A percentile compares a stretch with the other conserved stretches of the same genome.
Evolutionary conservation across 2,113 vertebrate species (phyloP).

Genomic region (Carlito syrichta): DNA sequence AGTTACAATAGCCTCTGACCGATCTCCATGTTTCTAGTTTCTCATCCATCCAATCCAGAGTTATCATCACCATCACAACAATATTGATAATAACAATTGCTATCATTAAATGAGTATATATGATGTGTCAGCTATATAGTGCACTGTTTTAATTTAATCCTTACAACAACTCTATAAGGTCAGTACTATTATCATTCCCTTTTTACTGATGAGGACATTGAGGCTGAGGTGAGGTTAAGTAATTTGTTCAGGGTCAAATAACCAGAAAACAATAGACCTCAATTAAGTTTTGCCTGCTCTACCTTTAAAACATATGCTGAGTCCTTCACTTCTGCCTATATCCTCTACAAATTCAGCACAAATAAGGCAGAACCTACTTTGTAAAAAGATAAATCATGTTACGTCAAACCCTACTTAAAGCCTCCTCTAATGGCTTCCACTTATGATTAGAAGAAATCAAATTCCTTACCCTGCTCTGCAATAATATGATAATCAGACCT

Average conservation of each 20-base stretch:
- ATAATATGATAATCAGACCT: background rate
- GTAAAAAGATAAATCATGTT: background rate
- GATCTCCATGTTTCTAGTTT: background rate
- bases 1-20: background rate
- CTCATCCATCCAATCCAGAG: background rate
- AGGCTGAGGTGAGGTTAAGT: background rate
- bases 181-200: background rate
- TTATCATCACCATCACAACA: background rate
- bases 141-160: background rate
- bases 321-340: background rate
- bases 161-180: background rate
- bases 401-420: background rate
- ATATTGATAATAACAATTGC: background rate
- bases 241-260: constrained; percentile 6
- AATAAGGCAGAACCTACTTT: background rate
- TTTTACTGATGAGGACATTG: background rate
- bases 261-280: background rate
- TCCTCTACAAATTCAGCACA: background rate
- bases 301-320: background rate
- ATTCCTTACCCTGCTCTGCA: background rate
- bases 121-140: background rate
- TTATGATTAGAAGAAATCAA: constrained; percentile 7
- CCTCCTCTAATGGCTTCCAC: background rate
- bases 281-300: background rate
- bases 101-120: background rate